These are phyloP conservation scores for Corydoras sp. DNA, from an alignment of 2,113 vertebrate genomes.

Conservation along the genomic window DNA sequence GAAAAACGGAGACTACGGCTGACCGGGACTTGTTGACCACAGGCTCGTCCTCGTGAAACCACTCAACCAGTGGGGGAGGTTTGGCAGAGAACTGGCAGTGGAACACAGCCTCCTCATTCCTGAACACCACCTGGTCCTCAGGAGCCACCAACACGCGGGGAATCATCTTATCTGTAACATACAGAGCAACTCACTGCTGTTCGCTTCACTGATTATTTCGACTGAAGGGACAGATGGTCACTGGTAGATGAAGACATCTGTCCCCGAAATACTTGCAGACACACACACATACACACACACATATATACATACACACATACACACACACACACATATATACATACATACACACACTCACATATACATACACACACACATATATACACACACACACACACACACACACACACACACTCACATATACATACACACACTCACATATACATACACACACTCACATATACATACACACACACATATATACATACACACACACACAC, in stretches of 20 bases:
- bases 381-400: too few relatives aligned
- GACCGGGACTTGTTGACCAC: slow-evolving; percentile 86
- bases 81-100: slow-evolving; percentile 89
- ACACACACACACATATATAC: too few relatives aligned
- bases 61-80: slow-evolving; percentile 77
- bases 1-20: slow-evolving; percentile 1
- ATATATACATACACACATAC: background rate
- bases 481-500: too few relatives aligned
- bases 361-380: too few relatives aligned
- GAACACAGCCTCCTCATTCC: slow-evolving; percentile 83
- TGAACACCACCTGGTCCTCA: slow-evolving; percentile 80
- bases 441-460: too few relatives aligned
- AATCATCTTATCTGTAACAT: slow-evolving; percentile 41
- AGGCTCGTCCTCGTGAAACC: slow-evolving; percentile 79
- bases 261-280: slow-evolving; percentile 3
- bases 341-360: too few relatives aligned
- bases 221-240: slow-evolving; percentile 6
- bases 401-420: too few relatives aligned
- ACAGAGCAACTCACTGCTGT: slow-evolving; percentile 2
- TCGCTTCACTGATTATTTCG: slow-evolving; percentile 6
- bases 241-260: slow-evolving; percentile 7
- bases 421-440: too few relatives aligned
- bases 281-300: background rate
- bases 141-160: slow-evolving; percentile 76
- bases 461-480: too few relatives aligned